These are phyloP conservation scores for Anabacerthia variegaticeps DNA, from an alignment of 2,797 vertebrate species.

Conservation along the genomic window DNA sequence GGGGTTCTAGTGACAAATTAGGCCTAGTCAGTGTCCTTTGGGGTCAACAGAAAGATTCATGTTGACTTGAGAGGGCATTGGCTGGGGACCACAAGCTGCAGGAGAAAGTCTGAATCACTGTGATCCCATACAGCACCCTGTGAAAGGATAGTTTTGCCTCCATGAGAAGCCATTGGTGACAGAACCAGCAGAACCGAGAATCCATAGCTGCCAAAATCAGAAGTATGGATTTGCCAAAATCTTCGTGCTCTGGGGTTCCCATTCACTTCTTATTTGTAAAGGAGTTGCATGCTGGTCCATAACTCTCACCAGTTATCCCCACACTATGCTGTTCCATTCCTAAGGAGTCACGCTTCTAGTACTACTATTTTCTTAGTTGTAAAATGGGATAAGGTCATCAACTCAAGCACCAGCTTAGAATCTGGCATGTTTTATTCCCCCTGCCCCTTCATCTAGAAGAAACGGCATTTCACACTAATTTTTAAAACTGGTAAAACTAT, in stretches of 20 bases:
- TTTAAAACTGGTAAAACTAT: conserved; percentile 16
- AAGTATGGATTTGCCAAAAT: not conserved
- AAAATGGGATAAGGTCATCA: not conserved
- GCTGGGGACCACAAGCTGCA: not conserved
- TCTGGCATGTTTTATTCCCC: not conserved
- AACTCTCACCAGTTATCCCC: not conserved
- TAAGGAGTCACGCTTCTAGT: not conserved
- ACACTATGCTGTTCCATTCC: not conserved
- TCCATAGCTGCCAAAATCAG: not conserved
- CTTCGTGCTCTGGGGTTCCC: not conserved
- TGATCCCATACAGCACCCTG: not conserved
- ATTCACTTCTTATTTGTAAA: not conserved
- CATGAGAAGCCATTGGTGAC: not conserved
- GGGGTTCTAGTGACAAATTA: not conserved
- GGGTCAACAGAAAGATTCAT: not conserved
- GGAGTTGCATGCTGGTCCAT: not conserved
- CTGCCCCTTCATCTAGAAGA: not conserved
- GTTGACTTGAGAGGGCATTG: not conserved
- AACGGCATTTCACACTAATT: not conserved
- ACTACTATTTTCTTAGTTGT: not conserved
- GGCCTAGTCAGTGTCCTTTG: not conserved
- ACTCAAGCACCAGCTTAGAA: not conserved
- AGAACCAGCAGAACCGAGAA: not conserved
- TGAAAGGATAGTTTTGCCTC: not conserved
- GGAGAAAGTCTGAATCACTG: not conserved